These are phyloP conservation scores for Netelia inedita DNA, from an alignment of 2,888 invertebrate genomes.

Conservation along the genomic window DNA sequence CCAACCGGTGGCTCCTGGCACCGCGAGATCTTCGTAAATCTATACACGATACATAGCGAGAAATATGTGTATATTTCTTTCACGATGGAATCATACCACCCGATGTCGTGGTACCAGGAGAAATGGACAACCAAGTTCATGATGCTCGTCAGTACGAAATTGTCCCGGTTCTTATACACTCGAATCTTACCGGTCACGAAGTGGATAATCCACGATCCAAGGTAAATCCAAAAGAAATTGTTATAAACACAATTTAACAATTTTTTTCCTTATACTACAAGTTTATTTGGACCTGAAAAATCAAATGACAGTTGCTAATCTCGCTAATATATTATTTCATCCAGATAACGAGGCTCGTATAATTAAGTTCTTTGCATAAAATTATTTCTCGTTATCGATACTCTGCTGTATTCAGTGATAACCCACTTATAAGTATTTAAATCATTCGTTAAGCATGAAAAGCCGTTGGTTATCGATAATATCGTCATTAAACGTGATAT, in stretches of 20 bases:
- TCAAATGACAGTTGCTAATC: too few species aligned
- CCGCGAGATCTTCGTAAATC: constrained; percentile 70
- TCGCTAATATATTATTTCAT: too few species aligned
- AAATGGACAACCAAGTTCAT: constrained; percentile 29
- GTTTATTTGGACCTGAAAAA: too few species aligned
- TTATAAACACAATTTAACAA: not conserved
- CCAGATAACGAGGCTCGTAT: too few species aligned
- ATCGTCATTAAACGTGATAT: not conserved
- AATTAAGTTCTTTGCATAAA: too few species aligned
- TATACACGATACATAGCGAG: constrained; percentile 50
- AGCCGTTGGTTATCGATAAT: not conserved
- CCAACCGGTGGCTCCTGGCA: constrained; percentile 78
- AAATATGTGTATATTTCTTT: constrained; percentile 59
- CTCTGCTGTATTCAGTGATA: not conserved
- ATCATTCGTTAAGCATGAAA: not conserved
- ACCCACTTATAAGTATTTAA: not conserved
- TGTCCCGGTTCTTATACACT: constrained; percentile 30
- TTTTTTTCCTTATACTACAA: too few species aligned
- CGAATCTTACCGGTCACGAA: not conserved
- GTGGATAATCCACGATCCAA: not conserved
- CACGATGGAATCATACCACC: constrained; percentile 63
- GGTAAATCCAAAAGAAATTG: not conserved
- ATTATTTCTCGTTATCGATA: not conserved
- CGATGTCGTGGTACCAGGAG: constrained; percentile 59
- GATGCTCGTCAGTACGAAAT: constrained; percentile 35